These are phyloP conservation scores for Butorides virescens DNA, from an alignment of 2,113 vertebrate species.

Conservation along the genomic window DNA sequence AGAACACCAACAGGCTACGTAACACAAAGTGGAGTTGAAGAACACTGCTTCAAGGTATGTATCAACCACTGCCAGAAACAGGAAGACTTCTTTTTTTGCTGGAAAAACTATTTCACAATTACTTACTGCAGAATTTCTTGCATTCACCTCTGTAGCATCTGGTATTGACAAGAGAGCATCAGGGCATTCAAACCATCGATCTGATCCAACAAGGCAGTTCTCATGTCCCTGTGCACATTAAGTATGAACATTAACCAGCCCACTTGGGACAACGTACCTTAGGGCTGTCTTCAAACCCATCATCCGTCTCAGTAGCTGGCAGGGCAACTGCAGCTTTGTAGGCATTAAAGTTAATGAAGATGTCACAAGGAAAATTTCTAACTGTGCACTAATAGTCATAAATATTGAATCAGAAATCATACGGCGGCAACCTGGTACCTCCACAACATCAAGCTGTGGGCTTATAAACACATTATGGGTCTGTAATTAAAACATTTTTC, in stretches of 20 bases:
- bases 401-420: constrained; percentile 15
- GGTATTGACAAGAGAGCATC: background rate
- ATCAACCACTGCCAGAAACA: background rate
- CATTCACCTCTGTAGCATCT: background rate
- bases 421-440: background rate
- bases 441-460: background rate
- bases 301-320: background rate
- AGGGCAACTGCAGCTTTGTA: background rate
- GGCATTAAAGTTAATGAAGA: constrained; percentile 31
- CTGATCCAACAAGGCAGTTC: background rate
- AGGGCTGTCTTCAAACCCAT: background rate
- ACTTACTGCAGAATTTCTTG: background rate
- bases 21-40: background rate
- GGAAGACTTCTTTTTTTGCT: background rate
- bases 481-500: constrained; percentile 3
- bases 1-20: background rate
- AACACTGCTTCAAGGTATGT: background rate
- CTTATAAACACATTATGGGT: background rate
- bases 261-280: background rate
- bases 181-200: background rate
- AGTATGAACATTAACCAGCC: background rate
- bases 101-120: background rate
- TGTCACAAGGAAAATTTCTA: constrained; percentile 17
- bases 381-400: background rate
- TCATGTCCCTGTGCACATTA: background rate